These are phyloP conservation scores for Athene noctua DNA, from an alignment of 2,113 vertebrate genomes.

Conservation along the genomic window DNA sequence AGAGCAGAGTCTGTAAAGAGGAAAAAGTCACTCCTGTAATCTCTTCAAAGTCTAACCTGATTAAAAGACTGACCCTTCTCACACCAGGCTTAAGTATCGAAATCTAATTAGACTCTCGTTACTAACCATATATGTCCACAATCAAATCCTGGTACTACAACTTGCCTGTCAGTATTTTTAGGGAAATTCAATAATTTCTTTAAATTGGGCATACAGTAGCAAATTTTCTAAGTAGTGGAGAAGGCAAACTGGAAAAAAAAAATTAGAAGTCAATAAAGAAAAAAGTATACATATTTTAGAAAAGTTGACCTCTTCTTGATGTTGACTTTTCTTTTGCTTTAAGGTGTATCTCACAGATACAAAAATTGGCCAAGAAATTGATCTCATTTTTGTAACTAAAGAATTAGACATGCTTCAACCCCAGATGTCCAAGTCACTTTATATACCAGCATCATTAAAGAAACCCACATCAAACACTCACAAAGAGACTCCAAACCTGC, in stretches of 20 bases:
- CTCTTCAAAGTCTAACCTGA: conserved; percentile 29
- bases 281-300: neutral
- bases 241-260: neutral
- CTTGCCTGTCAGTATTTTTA: neutral
- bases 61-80: conserved; percentile 46
- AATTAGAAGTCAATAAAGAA: neutral
- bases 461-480: neutral
- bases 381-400: neutral
- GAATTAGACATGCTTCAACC: neutral
- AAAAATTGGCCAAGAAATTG: neutral
- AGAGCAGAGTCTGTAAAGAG: neutral
- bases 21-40: conserved; percentile 28
- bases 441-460: neutral
- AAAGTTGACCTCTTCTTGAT: neutral
- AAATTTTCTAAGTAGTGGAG: neutral
- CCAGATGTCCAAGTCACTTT: neutral
- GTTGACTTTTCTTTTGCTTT: neutral
- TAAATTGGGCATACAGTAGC: neutral
- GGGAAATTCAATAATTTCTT: conserved; percentile 5
- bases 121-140: neutral
- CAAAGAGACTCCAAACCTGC: neutral
- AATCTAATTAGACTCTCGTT: conserved; percentile 41
- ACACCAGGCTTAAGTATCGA: conserved; percentile 16
- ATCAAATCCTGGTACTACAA: neutral
- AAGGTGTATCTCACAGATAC: neutral